phyloP scores from a whole-genome alignment of 2,797 vertebrate genomes.

The Choloepus didactylus region DNA sequence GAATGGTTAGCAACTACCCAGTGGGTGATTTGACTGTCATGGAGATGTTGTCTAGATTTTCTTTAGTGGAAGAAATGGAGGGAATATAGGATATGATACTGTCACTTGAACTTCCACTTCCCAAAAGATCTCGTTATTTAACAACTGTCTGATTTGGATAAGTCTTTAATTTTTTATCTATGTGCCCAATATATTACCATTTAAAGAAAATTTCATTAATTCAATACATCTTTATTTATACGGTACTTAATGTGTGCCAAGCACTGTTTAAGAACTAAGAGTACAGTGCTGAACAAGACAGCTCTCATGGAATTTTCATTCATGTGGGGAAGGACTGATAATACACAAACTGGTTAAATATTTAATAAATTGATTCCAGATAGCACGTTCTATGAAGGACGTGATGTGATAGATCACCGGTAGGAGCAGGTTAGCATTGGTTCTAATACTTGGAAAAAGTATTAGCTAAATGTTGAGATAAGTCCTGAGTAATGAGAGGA shows the following conservation, averaged over 20 bases:
- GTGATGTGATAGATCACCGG: background rate
- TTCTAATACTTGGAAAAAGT: background rate
- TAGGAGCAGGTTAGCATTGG: background rate
- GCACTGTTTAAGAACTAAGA: background rate
- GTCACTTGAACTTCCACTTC: background rate
- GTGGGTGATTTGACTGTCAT: background rate
- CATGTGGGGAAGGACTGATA: background rate
- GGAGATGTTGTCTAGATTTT: background rate
- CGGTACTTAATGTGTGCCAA: background rate
- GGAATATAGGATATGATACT: background rate
- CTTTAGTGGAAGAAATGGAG: background rate
- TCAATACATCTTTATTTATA: background rate
- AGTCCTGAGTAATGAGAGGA: background rate
- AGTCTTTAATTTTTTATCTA: background rate
- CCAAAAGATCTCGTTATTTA: background rate
- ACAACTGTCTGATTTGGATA: background rate
- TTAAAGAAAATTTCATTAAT: background rate
- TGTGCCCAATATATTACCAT: background rate
- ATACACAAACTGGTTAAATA: background rate
- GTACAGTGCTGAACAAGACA: fast-evolving
- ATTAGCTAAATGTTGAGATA: background rate
- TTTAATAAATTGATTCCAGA: background rate
- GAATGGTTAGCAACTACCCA: background rate
- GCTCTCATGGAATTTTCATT: background rate
- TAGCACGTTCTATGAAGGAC: background rate